Evolutionary conservation across 2,797 vertebrate genomes (phyloP).

Genomic region (Falco columbarius): DNA sequence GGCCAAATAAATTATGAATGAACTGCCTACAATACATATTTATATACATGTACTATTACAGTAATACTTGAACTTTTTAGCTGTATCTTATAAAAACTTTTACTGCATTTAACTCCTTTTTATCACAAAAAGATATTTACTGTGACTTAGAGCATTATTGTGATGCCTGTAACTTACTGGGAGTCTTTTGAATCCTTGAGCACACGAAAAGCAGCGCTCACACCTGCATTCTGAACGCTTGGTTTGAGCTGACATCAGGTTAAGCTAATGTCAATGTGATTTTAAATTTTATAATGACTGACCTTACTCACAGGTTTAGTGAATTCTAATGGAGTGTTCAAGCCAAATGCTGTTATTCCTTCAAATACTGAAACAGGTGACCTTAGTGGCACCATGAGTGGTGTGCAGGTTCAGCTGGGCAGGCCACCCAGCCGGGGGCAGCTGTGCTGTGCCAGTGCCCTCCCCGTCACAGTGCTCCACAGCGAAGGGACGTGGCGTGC

Average conservation of each 20-base stretch:
- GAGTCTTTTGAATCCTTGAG: not conserved
- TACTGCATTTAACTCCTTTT: not conserved
- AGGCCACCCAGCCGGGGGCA: too few species aligned
- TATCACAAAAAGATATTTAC: not conserved
- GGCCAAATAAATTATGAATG: not conserved
- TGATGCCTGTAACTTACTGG: not conserved
- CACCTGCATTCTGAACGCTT: not conserved
- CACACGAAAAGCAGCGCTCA: not conserved
- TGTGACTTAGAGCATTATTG: not conserved
- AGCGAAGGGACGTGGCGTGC: too few species aligned
- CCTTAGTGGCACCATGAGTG: accelerated
- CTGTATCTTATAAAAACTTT: not conserved
- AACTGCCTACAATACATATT: not conserved
- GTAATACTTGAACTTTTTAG: not conserved
- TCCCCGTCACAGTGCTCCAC: too few species aligned
- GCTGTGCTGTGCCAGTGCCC: too few species aligned
- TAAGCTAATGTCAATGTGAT: not conserved
- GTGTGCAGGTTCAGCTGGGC: not conserved
- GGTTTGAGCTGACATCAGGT: not conserved
- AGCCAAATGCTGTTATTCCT: not conserved
- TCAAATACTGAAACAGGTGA: not conserved
- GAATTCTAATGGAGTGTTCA: not conserved
- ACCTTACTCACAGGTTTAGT: not conserved
- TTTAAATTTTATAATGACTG: not conserved
- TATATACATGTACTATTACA: not conserved